phyloP scores from a whole-genome alignment of 2,888 invertebrate species.

The Rotaria sp. region DNA sequence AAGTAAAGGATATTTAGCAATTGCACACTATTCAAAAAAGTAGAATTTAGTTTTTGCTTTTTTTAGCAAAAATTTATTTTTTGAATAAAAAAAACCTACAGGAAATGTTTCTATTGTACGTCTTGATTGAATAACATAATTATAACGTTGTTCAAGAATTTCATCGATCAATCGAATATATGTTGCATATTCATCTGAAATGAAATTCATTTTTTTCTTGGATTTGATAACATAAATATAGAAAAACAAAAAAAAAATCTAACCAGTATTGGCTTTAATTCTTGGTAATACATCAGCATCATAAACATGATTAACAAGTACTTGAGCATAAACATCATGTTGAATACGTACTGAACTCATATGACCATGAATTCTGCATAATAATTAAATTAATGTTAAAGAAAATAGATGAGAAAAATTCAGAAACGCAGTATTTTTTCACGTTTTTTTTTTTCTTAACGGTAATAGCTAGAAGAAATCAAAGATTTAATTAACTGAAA shows the following conservation, averaged over 20 bases:
- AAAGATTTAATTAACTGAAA: too few species aligned
- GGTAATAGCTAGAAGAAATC: too few species aligned
- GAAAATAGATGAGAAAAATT: too few species aligned
- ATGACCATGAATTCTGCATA: not conserved
- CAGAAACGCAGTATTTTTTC: too few species aligned
- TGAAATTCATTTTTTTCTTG: not conserved
- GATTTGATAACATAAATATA: not conserved
- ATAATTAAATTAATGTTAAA: not conserved
- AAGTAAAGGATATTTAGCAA: constrained; percentile 13
- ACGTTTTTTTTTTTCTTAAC: too few species aligned
- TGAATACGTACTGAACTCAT: constrained; percentile 24
- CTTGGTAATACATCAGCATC: constrained; percentile 20
- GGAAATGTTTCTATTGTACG: constrained; percentile 9
- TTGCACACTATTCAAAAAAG: not conserved
- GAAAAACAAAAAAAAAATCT: not conserved
- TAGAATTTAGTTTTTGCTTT: not conserved
- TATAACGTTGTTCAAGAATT: constrained; percentile 18
- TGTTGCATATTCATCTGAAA: constrained; percentile 14
- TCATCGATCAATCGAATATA: constrained; percentile 19
- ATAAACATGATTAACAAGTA: constrained; percentile 15
- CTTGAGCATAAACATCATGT: constrained; percentile 26
- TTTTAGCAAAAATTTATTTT: not conserved
- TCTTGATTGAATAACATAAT: constrained; percentile 21
- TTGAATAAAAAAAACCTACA: not conserved
- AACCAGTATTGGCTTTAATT: constrained; percentile 12